phyloP scores from a whole-genome alignment of 2,797 vertebrate species.

The Tarsius wallacei region DNA sequence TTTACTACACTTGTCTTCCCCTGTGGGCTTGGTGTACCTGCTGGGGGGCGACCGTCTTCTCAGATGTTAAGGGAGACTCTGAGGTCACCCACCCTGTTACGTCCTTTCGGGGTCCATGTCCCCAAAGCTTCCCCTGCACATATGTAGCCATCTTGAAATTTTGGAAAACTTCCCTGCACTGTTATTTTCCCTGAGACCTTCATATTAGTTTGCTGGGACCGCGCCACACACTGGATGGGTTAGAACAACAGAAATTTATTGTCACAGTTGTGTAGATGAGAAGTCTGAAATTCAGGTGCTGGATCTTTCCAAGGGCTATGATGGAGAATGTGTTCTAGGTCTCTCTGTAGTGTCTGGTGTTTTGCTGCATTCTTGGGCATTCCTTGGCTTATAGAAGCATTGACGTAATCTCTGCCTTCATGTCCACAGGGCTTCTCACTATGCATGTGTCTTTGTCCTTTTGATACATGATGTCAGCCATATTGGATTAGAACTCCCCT shows the following conservation, averaged over 20 bases:
- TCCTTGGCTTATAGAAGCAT: not conserved
- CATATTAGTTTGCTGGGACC: accelerated
- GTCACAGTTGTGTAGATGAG: too few relatives aligned
- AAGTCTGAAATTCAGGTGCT: not conserved
- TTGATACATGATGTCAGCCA: not conserved
- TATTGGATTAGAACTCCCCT: accelerated
- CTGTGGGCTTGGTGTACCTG: too few relatives aligned
- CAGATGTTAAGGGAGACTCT: not conserved
- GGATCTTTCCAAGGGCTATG: not conserved
- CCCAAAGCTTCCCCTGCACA: accelerated
- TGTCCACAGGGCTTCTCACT: too few relatives aligned
- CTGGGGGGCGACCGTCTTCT: not conserved
- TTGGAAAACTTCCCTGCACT: accelerated
- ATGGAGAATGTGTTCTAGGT: accelerated
- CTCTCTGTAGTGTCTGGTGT: not conserved
- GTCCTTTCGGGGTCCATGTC: too few relatives aligned
- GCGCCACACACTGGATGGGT: accelerated
- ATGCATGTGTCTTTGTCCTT: too few relatives aligned
- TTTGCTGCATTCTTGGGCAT: accelerated
- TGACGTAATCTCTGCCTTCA: not conserved
- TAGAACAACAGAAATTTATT: not conserved
- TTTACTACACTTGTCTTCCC: not conserved
- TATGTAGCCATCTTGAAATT: accelerated
- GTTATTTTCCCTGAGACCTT: accelerated
- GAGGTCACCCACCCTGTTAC: accelerated